Conservation (phyloP, 2,888 invertebrate genomes). For the Junonia oenone region DNA sequence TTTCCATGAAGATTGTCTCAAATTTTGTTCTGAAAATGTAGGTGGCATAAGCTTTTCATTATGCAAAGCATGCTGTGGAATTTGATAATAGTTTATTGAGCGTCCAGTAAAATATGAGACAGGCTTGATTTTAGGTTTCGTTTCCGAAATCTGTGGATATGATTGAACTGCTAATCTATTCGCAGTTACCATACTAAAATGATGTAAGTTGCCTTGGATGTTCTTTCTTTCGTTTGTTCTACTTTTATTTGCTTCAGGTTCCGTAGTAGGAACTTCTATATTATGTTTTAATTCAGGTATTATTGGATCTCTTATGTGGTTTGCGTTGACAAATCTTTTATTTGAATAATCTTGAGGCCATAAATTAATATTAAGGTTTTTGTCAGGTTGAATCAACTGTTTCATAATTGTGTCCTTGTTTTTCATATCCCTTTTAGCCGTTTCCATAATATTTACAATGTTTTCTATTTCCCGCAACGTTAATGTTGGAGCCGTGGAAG, state of each 20-base stretch:
- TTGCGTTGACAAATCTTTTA: slow-evolving; percentile 3
- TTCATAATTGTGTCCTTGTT: slow-evolving; percentile 27
- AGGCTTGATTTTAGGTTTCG: slow-evolving; percentile 4
- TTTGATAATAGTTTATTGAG: slow-evolving; percentile 2
- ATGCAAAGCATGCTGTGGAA: background rate
- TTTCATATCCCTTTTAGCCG: slow-evolving; percentile 28
- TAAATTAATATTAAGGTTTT: slow-evolving; percentile 50
- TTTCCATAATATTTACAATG: slow-evolving; percentile 48
- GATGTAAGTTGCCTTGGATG: slow-evolving; percentile 9
- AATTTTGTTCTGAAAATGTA: slow-evolving; percentile 1
- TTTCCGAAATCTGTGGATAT: background rate
- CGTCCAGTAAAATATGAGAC: background rate
- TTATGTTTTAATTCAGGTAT: slow-evolving; percentile 8
- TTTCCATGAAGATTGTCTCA: slow-evolving; percentile 5
- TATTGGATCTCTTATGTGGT: slow-evolving; percentile 3
- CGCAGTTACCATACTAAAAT: slow-evolving; percentile 18
- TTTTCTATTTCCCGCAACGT: slow-evolving; percentile 60
- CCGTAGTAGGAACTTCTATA: background rate
- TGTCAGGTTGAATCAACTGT: slow-evolving; percentile 27
- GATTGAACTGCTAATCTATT: slow-evolving; percentile 15
- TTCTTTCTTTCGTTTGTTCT: slow-evolving; percentile 13
- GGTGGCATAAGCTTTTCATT: background rate
- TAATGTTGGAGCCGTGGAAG: slow-evolving; percentile 42
- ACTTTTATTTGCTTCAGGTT: background rate
- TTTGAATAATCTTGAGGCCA: slow-evolving; percentile 34